Base-by-base conservation (phyloP, 2,888 invertebrate genomes). In the Coelopa pilipes region DNA sequence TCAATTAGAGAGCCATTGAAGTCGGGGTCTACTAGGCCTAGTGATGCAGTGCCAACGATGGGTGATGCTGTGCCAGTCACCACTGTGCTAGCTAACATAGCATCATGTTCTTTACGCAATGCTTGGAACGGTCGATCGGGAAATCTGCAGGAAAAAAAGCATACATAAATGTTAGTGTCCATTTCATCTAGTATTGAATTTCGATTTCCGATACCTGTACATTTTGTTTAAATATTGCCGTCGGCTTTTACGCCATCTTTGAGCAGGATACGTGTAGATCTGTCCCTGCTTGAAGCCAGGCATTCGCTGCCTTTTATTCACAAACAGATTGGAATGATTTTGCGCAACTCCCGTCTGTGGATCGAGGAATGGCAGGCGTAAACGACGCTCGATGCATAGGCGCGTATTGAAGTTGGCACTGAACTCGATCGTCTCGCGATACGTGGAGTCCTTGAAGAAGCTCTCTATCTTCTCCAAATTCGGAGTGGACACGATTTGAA, bases 331-430 rank as follows among this genome's bases (percentile, higher is more conserved):
- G 82, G 96, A 96, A 88, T 97, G 97, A 86, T 94, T 97, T 87
- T 98, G 98, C 47, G 98, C 98, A 69, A 98, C 96, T 78, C 96
- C 97, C 76, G 97, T 98, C 87, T 98, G 97, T n/a, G 96, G 96
- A 89, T 98, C 98, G 81, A 98, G 91, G 86, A 98, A 98, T 45
- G 98, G 98, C 89, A 98, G 92, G 78, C 98, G 91, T 88, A 96
- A 90, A 82, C 96, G 92, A 79, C 98, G 90, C 88, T 98, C 97
- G 78, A 95, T 92, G 87, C 96, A 95, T 89, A 98, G 88, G 89
- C 97, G 90, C 75, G 96, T 94, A 88, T 98, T 98, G 87, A 96
- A 97, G 84, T 93, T 96, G 67, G 96, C 94, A n/a, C 97, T 96
- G 50, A 94, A 96, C 88, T 98, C 97, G 84, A 97, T 92, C 79